These are phyloP conservation scores for Philaethria dido DNA, from an alignment of 2,888 invertebrate species.

Conservation along the genomic window DNA sequence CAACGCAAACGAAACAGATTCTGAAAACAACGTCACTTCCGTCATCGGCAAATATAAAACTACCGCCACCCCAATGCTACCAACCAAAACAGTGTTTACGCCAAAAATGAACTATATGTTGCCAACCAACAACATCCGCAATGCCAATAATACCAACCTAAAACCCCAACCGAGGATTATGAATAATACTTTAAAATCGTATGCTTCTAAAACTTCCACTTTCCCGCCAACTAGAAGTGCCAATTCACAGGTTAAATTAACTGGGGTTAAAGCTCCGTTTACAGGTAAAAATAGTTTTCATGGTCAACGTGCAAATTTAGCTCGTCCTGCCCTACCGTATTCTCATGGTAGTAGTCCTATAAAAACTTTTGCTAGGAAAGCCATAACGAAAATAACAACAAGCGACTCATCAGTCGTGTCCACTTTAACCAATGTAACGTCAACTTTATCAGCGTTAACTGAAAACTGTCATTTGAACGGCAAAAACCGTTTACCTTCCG, in stretches of 20 bases:
- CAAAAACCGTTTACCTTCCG: conserved; percentile 71
- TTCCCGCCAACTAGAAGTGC: conserved; percentile 78
- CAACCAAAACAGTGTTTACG: conserved; percentile 70
- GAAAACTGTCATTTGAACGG: conserved; percentile 79
- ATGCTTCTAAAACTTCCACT: conserved; percentile 73
- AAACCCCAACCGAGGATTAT: conserved; percentile 68
- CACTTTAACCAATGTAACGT: conserved; percentile 67
- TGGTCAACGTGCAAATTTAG: conserved; percentile 75
- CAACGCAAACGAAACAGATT: conserved; percentile 71
- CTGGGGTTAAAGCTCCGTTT: conserved; percentile 63
- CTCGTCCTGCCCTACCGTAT: conserved; percentile 66
- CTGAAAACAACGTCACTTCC: conserved; percentile 74
- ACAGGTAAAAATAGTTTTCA: conserved; percentile 72
- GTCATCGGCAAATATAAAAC: conserved; percentile 79
- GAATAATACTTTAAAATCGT: conserved; percentile 64
- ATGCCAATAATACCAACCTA: conserved; percentile 70
- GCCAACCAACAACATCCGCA: conserved; percentile 75
- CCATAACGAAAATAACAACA: conserved; percentile 56
- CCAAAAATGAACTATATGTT: conserved; percentile 77
- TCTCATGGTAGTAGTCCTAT: conserved; percentile 69
- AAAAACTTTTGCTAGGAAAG: conserved; percentile 72
- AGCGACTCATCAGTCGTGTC: conserved; percentile 61
- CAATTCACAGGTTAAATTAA: conserved; percentile 67
- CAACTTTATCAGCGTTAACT: conserved; percentile 72
- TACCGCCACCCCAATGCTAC: conserved; percentile 72